phyloP scores from a whole-genome alignment of 2,888 invertebrate genomes.

The Lasioglossum villosulum region DNA sequence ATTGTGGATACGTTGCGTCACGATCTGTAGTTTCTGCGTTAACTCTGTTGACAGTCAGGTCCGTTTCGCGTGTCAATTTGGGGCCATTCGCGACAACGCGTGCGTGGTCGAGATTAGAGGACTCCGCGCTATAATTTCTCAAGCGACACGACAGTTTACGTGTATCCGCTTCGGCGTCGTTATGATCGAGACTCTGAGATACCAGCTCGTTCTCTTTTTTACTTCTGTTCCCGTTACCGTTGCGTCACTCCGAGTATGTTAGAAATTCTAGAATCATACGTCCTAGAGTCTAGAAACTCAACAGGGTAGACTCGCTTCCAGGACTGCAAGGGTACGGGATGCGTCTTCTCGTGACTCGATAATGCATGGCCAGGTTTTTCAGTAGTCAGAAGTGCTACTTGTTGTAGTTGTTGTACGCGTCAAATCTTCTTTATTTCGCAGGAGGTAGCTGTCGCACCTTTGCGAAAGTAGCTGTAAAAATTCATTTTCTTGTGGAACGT shows the following conservation, averaged over 20 bases:
- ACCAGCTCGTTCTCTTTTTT: neutral
- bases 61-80: slow-evolving; percentile 22
- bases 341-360: too few relatives aligned
- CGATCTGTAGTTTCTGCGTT: neutral
- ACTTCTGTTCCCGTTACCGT: neutral
- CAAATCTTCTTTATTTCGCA: too few relatives aligned
- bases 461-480: too few relatives aligned
- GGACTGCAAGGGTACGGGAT: too few relatives aligned
- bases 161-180: slow-evolving; percentile 25
- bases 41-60: neutral
- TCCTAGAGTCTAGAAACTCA: neutral
- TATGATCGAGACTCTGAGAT: neutral
- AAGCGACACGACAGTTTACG: slow-evolving; percentile 15
- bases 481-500: neutral
- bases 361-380: too few relatives aligned
- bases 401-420: too few relatives aligned
- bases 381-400: too few relatives aligned
- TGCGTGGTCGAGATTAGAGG: slow-evolving; percentile 1
- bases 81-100: slow-evolving; percentile 11
- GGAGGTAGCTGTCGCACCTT: too few relatives aligned
- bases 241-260: neutral
- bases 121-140: slow-evolving; percentile 26
- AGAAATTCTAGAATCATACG: neutral
- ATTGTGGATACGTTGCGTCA: neutral
- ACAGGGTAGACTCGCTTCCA: too few relatives aligned